Evolutionary conservation across 2,113 vertebrate genomes (phyloP).

Genomic region (Neodon shergylaensis): DNA sequence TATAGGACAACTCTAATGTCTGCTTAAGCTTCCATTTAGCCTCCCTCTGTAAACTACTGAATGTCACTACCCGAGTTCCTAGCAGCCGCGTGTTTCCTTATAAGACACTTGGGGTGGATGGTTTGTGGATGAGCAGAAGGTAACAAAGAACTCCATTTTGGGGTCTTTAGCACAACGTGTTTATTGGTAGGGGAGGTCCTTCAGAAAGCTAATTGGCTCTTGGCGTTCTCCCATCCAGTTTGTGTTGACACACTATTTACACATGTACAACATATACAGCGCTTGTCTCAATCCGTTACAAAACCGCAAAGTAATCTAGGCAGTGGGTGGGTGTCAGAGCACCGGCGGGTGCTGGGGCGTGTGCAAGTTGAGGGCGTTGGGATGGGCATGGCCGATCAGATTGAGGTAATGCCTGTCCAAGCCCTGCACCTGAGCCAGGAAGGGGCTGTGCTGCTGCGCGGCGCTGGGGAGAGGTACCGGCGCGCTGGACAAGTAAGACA

Average conservation of each 20-base stretch:
- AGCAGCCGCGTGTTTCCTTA: neutral
- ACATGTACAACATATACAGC: constrained; percentile 47
- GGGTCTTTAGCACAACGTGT: constrained; percentile 51
- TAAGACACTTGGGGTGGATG: neutral
- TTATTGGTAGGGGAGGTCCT: constrained; percentile 61
- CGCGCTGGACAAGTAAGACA: constrained; percentile 88
- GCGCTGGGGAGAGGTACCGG: constrained; percentile 87
- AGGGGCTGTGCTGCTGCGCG: constrained; percentile 91
- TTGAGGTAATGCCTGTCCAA: constrained; percentile 96
- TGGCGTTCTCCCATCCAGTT: neutral
- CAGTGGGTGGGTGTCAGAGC: constrained; percentile 84
- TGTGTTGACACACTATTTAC: constrained; percentile 36
- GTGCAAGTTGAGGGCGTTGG: constrained; percentile 92
- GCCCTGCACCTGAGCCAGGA: constrained; percentile 92
- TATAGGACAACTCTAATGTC: too few species aligned
- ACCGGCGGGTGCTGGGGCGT: constrained; percentile 90
- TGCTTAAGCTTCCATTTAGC: neutral
- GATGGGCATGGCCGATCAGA: constrained; percentile 93
- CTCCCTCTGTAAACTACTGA: fast-evolving
- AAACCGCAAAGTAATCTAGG: constrained; percentile 22
- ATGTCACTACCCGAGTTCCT: neutral
- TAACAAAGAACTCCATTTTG: constrained; percentile 46
- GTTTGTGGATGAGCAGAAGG: neutral
- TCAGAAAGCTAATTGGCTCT: neutral
- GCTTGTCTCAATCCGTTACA: neutral